Evolutionary conservation across 2,113 vertebrate species (phyloP).

Genomic region (Tauraco erythrolophus): DNA sequence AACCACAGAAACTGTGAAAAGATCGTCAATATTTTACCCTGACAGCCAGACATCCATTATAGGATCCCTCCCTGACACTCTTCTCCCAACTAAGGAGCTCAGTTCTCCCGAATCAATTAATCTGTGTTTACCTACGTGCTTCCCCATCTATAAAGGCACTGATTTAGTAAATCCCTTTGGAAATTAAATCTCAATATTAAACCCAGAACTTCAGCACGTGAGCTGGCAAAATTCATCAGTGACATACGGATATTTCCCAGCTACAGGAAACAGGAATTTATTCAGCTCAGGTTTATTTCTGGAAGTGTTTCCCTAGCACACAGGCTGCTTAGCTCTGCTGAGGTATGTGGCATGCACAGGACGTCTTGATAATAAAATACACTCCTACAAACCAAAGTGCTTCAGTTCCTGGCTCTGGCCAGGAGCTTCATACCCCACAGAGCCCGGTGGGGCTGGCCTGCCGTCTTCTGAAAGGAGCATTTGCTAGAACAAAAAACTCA

Average conservation of each 20-base stretch:
- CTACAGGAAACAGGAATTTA: neutral
- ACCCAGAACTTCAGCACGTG: neutral
- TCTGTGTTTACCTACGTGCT: neutral
- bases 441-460: fast-evolving
- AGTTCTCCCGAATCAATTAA: neutral
- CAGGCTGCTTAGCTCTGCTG: neutral
- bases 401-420: neutral
- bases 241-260: neutral
- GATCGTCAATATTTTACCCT: neutral
- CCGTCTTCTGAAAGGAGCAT: fast-evolving
- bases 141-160: neutral
- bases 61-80: neutral
- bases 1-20: neutral
- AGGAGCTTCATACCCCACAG: neutral
- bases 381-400: neutral
- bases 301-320: neutral
- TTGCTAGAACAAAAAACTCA: neutral
- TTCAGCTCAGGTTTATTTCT: slow-evolving; percentile 5
- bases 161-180: slow-evolving; percentile 21
- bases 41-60: neutral
- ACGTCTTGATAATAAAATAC: neutral
- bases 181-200: slow-evolving; percentile 32
- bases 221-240: neutral
- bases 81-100: neutral
- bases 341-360: neutral